Percentiles rank a stretch among this genome's conserved stretches.
Conservation (phyloP, 2,888 invertebrate genomes). For the Dynastes hyllus region DNA sequence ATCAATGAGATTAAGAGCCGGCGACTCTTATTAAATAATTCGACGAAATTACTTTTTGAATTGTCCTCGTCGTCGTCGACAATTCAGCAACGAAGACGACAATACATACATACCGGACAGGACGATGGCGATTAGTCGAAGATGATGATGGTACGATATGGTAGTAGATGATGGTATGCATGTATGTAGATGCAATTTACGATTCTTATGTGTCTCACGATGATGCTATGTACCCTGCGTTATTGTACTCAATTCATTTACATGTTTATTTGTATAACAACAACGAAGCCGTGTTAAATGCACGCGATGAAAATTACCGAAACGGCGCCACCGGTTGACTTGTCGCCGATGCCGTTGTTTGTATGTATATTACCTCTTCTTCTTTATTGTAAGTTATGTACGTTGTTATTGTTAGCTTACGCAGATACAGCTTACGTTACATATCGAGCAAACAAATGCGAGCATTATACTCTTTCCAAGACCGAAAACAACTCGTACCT, state of each 20-base stretch:
- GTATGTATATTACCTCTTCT: slow-evolving; percentile 16
- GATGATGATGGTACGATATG: not conserved
- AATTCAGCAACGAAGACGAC: not conserved
- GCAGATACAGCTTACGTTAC: not conserved
- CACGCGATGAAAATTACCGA: slow-evolving; percentile 50
- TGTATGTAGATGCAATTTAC: not conserved
- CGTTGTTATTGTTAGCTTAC: not conserved
- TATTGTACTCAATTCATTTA: slow-evolving; percentile 53
- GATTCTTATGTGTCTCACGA: not conserved
- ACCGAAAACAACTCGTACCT: not conserved
- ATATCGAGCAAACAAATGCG: not conserved
- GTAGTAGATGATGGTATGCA: not conserved
- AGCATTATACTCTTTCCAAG: not conserved
- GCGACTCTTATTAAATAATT: slow-evolving; percentile 46
- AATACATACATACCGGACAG: not conserved
- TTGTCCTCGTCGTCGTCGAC: slow-evolving; percentile 4
- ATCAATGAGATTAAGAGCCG: slow-evolving; percentile 47
- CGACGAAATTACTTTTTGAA: slow-evolving; percentile 46
- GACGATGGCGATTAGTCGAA: not conserved
- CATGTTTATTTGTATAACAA: slow-evolving; percentile 21
- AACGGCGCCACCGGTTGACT: slow-evolving; percentile 51
- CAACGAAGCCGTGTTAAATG: slow-evolving; percentile 49
- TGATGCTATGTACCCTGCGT: slow-evolving; percentile 40
- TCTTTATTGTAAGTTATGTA: not conserved
- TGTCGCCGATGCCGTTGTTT: slow-evolving; percentile 3